A percentile compares a stretch with the other conserved stretches of the same genome.
Evolutionary conservation across 2,888 invertebrate species (phyloP).

Genomic region (Agonopterix alstromeriana): DNA sequence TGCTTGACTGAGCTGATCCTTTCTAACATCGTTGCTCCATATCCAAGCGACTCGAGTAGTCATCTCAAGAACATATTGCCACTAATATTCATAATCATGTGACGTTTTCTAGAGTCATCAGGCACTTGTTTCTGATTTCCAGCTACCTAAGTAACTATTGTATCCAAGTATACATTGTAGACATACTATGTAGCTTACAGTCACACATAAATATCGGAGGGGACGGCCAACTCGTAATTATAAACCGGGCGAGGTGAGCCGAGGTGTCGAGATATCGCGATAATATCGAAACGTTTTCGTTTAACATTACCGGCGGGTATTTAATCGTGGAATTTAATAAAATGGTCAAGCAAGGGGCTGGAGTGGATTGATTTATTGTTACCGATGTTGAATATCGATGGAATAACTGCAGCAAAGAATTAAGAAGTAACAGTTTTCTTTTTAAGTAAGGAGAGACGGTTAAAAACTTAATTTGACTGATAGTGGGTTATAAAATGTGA

Average conservation of each 20-base stretch:
- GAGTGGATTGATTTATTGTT: constrained; percentile 43
- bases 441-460: too few relatives aligned
- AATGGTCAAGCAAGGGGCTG: constrained; percentile 36
- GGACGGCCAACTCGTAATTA: constrained; percentile 42
- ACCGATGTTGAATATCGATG: constrained; percentile 21
- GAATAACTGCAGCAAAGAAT: constrained; percentile 16
- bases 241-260: constrained; percentile 41
- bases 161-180: constrained; percentile 4
- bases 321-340: constrained; percentile 65
- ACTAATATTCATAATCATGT: too few relatives aligned
- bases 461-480: too few relatives aligned
- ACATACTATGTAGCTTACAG: too few relatives aligned
- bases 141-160: background rate
- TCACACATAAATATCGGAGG: constrained; percentile 16
- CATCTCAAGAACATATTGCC: too few relatives aligned
- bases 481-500: too few relatives aligned
- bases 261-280: constrained; percentile 62
- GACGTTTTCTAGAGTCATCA: too few relatives aligned
- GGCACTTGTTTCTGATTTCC: too few relatives aligned
- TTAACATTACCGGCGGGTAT: constrained; percentile 48
- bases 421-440: background rate
- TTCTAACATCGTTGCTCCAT: too few relatives aligned
- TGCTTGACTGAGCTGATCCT: too few relatives aligned
- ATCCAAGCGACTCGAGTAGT: too few relatives aligned
- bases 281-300: constrained; percentile 56